Evolutionary conservation across 2,797 vertebrate genomes (phyloP).

Genomic region (Meriones psammophilus): DNA sequence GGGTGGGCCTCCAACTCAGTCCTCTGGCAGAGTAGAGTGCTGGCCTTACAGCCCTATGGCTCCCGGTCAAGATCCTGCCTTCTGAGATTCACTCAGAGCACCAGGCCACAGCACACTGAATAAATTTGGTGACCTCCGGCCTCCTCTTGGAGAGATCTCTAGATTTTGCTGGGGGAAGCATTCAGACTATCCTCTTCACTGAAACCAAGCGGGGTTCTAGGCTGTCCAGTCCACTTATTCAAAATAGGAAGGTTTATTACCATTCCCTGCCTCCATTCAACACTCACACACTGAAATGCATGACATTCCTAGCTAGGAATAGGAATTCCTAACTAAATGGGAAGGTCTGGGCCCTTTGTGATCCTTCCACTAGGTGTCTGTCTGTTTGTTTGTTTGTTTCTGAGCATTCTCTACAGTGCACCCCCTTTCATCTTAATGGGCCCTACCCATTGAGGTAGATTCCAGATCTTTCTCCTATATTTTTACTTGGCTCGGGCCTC

Average conservation of each 20-base stretch:
- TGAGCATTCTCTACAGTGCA: slow-evolving; percentile 58
- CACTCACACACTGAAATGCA: neutral
- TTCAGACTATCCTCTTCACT: neutral
- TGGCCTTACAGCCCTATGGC: neutral
- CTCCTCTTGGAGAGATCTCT: neutral
- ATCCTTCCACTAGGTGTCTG: slow-evolving; percentile 67
- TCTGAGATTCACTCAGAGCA: neutral
- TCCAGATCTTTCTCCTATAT: slow-evolving; percentile 68
- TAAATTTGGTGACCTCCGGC: neutral
- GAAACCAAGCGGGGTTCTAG: neutral
- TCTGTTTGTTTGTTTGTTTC: neutral
- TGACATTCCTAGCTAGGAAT: neutral
- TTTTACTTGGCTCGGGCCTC: slow-evolving; percentile 73
- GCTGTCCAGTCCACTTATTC: neutral
- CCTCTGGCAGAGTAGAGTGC: neutral
- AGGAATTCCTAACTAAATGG: slow-evolving; percentile 18
- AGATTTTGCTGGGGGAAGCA: neutral
- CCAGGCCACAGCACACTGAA: neutral
- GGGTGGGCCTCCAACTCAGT: neutral
- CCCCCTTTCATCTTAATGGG: slow-evolving; percentile 63
- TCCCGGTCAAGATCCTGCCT: neutral
- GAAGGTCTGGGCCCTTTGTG: neutral
- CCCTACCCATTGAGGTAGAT: slow-evolving; percentile 62
- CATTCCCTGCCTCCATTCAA: neutral
- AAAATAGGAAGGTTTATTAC: neutral